Evolutionary conservation across 2,888 invertebrate species (phyloP).

Genomic region (Aromia moschata): DNA sequence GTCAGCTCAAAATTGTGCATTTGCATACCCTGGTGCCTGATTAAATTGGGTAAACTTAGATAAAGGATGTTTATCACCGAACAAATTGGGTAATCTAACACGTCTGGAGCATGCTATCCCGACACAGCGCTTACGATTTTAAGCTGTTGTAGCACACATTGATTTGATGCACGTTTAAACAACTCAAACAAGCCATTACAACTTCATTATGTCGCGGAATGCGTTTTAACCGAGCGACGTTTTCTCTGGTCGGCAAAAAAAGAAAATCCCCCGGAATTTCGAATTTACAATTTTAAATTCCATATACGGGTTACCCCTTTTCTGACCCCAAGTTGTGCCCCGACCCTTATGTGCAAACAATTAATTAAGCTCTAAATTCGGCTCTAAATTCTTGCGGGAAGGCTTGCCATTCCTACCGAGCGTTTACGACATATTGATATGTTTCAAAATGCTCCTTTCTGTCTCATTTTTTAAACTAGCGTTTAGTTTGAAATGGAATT

Average conservation of each 20-base stretch:
- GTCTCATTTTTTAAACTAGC: too few relatives aligned
- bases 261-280: too few relatives aligned
- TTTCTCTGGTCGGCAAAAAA: too few relatives aligned
- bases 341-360: conserved; percentile 16
- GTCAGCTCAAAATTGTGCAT: conserved; percentile 35
- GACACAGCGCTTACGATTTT: neutral
- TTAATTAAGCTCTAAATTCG: conserved; percentile 24
- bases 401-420: conserved; percentile 9
- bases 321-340: conserved; percentile 6
- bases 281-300: conserved; percentile 1
- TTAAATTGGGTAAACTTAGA: too few relatives aligned
- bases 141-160: too few relatives aligned
- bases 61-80: conserved; percentile 38
- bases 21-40: conserved; percentile 33
- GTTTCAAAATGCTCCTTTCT: neutral
- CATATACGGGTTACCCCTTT: neutral
- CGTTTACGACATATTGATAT: conserved; percentile 17
- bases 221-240: too few relatives aligned
- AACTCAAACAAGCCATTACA: too few relatives aligned
- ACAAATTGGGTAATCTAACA: too few relatives aligned
- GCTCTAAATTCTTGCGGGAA: conserved; percentile 16
- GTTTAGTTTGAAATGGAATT: too few relatives aligned
- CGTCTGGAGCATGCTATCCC: too few relatives aligned
- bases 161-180: too few relatives aligned
- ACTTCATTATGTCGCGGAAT: too few relatives aligned